phyloP scores from a whole-genome alignment of 2,113 vertebrate species.

The Spea multiplicata region DNA sequence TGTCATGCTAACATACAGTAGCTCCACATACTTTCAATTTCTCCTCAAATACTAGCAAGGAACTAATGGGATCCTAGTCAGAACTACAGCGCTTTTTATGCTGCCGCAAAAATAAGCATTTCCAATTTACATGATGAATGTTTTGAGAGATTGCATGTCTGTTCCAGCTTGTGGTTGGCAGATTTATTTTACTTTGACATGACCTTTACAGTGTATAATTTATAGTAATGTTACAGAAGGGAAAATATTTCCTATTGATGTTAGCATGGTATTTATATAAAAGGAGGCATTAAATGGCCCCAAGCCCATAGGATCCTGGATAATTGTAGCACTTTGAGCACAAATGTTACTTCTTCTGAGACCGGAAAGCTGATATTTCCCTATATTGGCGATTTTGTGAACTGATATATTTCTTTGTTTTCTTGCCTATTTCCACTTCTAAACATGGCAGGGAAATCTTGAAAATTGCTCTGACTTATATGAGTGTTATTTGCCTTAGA shows the following conservation, averaged over 20 bases:
- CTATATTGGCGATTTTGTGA: constrained; percentile 1
- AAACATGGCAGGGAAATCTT: neutral
- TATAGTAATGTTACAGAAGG: constrained; percentile 2
- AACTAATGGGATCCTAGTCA: neutral
- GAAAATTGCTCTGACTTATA: neutral
- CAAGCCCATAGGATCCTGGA: neutral
- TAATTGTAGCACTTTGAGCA: constrained; percentile 1
- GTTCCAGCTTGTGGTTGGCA: neutral
- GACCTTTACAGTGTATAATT: neutral
- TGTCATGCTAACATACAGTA: too few relatives aligned
- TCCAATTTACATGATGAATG: neutral
- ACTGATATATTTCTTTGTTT: neutral
- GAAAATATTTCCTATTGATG: neutral
- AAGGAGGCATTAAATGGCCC: neutral
- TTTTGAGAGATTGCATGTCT: neutral
- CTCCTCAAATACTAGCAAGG: neutral
- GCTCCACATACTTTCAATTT: too few relatives aligned
- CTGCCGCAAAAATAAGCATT: neutral
- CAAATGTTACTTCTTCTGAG: constrained; percentile 2
- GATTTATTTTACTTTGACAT: neutral
- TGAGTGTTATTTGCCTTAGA: neutral
- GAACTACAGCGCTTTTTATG: neutral
- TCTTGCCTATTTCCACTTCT: neutral
- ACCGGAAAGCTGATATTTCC: constrained; percentile 4
- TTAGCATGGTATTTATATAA: neutral